Evolutionary conservation across 2,888 invertebrate species (phyloP), one percentile per base, ranked within the genome.

Genomic region (Chromoteleia sp.): DNA sequence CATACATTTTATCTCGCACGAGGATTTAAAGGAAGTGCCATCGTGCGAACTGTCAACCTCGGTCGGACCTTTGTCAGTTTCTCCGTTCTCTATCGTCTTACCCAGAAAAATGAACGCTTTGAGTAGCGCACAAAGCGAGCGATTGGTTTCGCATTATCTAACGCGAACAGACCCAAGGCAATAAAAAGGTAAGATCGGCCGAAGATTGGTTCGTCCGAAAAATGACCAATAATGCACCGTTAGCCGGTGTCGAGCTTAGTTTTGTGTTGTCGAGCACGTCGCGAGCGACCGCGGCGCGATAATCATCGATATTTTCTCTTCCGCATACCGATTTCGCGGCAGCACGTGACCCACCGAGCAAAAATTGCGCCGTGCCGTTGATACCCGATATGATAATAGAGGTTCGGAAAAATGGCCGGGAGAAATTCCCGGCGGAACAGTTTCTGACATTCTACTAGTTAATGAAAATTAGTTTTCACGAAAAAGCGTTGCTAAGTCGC

Each of bases 221-320:
- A 79, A 79, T 79, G 36, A 45, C 71, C 79, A 75, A 76, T 68
- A 76, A 71, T 73, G 39, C 81, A 84, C 85, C 86, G 86, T 85
- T 87, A 86, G 52, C 39, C 65, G 63, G 75, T 78, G 84, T 84
- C 75, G 70, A 76, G 84, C 81, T 85, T 84, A 86, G 87, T 84
- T 86, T 85, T 84, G 85, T 85, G 83, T 73, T 6, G 25, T n/a
- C 84, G 83, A 75, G 81, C 73, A 81, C 80, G 68, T 83, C 71
- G 78, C 73, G 59, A 25, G 36, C 56, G 45, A 29, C 58, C 80
- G 63, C 79, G 68, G 48, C 70, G 87, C 86, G 89, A 89, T 90
- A 89, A 89, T 88, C 89, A 90, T 90, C 88, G 88, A 89, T 89
- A 89, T 89, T 89, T 89, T 89, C 89, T 87, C 90, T 89, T 90